Evolutionary conservation across 2,113 vertebrate species (phyloP).

Genomic region (Laticauda laticaudata): DNA sequence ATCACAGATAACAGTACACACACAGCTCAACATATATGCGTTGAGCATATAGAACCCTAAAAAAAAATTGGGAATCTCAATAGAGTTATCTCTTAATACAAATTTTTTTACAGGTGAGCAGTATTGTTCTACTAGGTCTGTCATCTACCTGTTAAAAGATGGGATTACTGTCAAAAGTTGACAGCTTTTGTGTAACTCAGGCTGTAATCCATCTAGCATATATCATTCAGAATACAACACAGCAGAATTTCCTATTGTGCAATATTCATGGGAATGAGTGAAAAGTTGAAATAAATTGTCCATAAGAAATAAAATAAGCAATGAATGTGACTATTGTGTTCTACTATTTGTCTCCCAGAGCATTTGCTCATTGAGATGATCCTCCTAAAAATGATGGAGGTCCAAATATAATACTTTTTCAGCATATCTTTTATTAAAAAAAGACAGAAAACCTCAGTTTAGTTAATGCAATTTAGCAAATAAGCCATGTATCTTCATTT

Average conservation of each 20-base stretch:
- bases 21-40: not conserved
- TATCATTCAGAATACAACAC: not conserved
- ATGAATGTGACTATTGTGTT: not conserved
- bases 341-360: not conserved
- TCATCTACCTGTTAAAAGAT: not conserved
- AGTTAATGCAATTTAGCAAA: not conserved
- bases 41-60: not conserved
- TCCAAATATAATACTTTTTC: not conserved
- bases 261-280: not conserved
- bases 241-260: not conserved
- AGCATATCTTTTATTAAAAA: not conserved
- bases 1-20: not conserved
- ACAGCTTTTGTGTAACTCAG: not conserved
- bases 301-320: not conserved
- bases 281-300: not conserved
- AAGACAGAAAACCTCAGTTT: not conserved
- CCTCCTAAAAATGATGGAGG: not conserved
- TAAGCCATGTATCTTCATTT: not conserved
- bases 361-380: not conserved
- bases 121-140: not conserved
- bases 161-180: not conserved
- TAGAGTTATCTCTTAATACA: not conserved
- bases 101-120: not conserved
- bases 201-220: not conserved
- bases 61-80: not conserved